These are phyloP conservation scores for Notospermus geniculatus DNA, from an alignment of 1,140 invertebrate species.

Conservation along the genomic window DNA sequence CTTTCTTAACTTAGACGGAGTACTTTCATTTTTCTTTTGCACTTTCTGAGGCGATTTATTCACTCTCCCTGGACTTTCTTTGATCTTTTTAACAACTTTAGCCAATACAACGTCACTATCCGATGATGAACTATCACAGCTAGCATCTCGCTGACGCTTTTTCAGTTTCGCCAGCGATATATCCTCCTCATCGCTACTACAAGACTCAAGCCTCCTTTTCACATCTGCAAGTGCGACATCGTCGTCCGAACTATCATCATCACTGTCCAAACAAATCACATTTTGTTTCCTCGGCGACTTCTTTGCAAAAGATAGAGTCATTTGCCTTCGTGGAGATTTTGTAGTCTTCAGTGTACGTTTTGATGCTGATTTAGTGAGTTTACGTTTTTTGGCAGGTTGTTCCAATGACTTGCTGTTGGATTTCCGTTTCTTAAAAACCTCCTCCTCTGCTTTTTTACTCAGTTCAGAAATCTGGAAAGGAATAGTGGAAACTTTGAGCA, in stretches of 20 bases:
- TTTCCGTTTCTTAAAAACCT: slow-evolving; percentile 28
- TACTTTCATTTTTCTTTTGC: slow-evolving; percentile 22
- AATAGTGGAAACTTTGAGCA: too few species aligned
- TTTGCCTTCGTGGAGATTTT: background rate
- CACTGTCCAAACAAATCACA: background rate
- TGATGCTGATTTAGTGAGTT: slow-evolving; percentile 18
- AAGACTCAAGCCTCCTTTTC: too few species aligned
- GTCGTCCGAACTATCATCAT: slow-evolving; percentile 10
- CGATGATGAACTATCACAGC: background rate
- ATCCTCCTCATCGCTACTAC: slow-evolving; percentile 22
- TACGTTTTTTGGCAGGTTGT: slow-evolving; percentile 3
- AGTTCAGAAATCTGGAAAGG: slow-evolving; percentile 37
- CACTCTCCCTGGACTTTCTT: slow-evolving; percentile 7
- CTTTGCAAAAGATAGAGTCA: background rate
- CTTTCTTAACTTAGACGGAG: slow-evolving; percentile 17
- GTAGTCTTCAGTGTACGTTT: slow-evolving; percentile 23
- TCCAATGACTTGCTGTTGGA: slow-evolving; percentile 15
- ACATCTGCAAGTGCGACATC: slow-evolving; percentile 20
- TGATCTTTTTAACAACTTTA: background rate
- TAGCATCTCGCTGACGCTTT: background rate
- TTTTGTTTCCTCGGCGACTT: slow-evolving; percentile 9
- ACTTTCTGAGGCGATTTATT: slow-evolving; percentile 15
- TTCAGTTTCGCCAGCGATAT: slow-evolving; percentile 26
- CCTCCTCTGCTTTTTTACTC: slow-evolving; percentile 31
- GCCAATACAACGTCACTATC: slow-evolving; percentile 12